Conservation (phyloP, 2,113 vertebrate species). For the Clarias batrachus region DNA sequence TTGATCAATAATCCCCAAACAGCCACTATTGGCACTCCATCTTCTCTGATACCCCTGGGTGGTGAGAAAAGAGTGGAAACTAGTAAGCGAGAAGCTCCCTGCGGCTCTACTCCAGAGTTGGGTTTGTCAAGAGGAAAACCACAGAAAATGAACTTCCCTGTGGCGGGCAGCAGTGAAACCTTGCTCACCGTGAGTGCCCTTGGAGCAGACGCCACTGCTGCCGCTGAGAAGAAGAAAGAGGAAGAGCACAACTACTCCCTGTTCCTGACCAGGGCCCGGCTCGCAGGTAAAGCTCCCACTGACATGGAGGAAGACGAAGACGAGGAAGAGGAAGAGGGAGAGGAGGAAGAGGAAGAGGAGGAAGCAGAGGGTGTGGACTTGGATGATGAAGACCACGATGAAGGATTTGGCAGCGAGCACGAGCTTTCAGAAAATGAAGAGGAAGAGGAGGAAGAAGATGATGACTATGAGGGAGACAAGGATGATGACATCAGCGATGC, state of each 20-base stretch:
- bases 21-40: conserved; percentile 39
- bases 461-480: conserved; percentile 90
- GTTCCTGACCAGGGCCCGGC: conserved; percentile 82
- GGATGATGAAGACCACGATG: conserved; percentile 95
- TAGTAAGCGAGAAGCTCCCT: conserved; percentile 53
- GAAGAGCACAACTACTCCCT: conserved; percentile 99
- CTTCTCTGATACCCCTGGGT: conserved; percentile 39
- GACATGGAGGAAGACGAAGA: conserved; percentile 78
- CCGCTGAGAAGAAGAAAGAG: conserved; percentile 91
- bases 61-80: conserved; percentile 75
- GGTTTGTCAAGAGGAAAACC: conserved; percentile 61
- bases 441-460: conserved; percentile 79
- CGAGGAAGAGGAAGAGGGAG: conserved; percentile 76
- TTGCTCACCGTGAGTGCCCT: conserved; percentile 70
- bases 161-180: conserved; percentile 61
- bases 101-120: conserved; percentile 37
- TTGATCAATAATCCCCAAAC: conserved; percentile 58
- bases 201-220: conserved; percentile 63
- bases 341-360: conserved; percentile 73
- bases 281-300: conserved; percentile 67
- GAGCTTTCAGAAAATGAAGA: conserved; percentile 91
- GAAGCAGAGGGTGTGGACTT: conserved; percentile 82
- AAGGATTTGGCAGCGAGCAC: conserved; percentile 96
- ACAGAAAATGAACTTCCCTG: conserved; percentile 61
- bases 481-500: conserved; percentile 96